Conservation (phyloP, 1,140 invertebrate genomes). For the Belonocnema kinseyi region DNA sequence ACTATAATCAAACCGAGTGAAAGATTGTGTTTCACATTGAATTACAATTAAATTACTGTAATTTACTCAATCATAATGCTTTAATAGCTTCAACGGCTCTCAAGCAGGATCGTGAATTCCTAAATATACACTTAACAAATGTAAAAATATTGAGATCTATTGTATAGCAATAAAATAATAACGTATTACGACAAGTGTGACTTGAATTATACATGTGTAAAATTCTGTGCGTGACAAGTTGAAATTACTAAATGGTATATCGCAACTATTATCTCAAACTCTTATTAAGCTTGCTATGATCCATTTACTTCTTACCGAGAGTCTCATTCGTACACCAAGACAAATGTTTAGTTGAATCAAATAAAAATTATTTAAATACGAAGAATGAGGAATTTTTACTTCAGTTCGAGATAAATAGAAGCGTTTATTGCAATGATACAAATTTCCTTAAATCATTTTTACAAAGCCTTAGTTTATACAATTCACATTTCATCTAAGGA, state of each 20-base stretch:
- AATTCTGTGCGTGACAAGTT: conserved; percentile 23
- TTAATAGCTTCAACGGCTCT: conserved; percentile 53
- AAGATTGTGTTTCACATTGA: conserved; percentile 51
- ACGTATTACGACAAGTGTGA: conserved; percentile 49
- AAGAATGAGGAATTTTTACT: not conserved
- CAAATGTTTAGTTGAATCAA: conserved; percentile 28
- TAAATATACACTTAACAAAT: conserved; percentile 58
- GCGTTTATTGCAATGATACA: no score
- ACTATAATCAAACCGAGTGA: conserved; percentile 49
- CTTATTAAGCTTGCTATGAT: conserved; percentile 26
- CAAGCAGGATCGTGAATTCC: conserved; percentile 53
- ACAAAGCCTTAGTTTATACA: no score
- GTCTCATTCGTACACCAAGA: conserved; percentile 22
- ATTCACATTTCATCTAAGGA: no score
- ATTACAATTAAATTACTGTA: conserved; percentile 52
- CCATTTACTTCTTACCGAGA: conserved; percentile 23
- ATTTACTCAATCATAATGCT: conserved; percentile 58
- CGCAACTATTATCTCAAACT: conserved; percentile 28
- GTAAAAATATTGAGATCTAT: conserved; percentile 58
- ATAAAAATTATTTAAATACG: conserved; percentile 30
- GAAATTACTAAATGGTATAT: conserved; percentile 14
- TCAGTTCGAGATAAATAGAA: no score
- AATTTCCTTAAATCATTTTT: no score
- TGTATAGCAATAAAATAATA: conserved; percentile 60
- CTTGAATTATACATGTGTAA: conserved; percentile 22